Base-by-base conservation (phyloP, 2,888 invertebrate species). In the Hyppa rectilinea region DNA sequence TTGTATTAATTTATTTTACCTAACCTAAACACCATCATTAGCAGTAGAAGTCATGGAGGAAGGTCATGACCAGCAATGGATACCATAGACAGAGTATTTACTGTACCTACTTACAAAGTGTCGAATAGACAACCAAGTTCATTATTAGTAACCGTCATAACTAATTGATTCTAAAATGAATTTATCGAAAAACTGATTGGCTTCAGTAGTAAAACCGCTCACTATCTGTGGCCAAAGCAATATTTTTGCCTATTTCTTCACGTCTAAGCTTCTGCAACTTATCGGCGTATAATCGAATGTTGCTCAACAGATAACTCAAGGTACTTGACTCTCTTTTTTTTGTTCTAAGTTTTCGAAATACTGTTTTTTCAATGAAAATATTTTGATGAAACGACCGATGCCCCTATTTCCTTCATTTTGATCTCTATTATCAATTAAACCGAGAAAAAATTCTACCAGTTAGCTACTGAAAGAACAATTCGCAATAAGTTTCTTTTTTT, bases 211-310 rank as follows among this genome's bases (percentile, higher is more conserved):
- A 70, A 71, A 82, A 62, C 55, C 50, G 43, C 26, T 53, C n/a
- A 67, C 50, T 71, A 53, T 60, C 52, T 58, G 53, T 67, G 52
- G 55, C 45, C 38, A 59, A 68, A 72, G 68, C 68, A 61, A 63
- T 66, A 61, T 80, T 85, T 82, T 85, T 82, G 78, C 69, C 66
- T 82, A 78, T 88, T 90, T 88, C 87, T 78, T 84, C 85, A 88
- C 77, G 76, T 71, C 73, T 70, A 67, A 80, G 26, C 79, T 69
- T 83, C 84, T 82, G 88, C 87, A 89, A 90, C 87, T 87, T 87
- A 85, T 77, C 75, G 77, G 81, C 86, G 87, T 88, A 73, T 88
- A 91, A 90, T 91, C 73, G 84, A 82, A 62, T 65, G 65, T 90
- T 90, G 82, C 88, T 65, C 78, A 90, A 89, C 64, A 80, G 29